Conservation (phyloP, 1,140 invertebrate species). For the Bombyx mandarina region DNA sequence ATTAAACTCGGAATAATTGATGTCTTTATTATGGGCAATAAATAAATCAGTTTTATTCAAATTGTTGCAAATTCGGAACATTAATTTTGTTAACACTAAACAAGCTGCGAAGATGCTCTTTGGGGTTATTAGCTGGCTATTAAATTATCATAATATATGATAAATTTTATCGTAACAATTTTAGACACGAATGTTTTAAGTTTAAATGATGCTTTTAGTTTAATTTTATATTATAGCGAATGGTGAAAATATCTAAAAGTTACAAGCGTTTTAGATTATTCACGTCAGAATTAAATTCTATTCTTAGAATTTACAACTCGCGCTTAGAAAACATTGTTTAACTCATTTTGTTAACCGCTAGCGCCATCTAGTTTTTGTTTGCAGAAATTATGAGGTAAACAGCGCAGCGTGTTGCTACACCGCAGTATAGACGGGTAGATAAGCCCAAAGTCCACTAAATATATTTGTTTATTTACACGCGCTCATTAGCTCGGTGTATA, state of each 20-base stretch:
- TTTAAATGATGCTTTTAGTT: background rate
- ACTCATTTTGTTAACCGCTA: no score
- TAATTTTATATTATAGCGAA: slow-evolving; percentile 4
- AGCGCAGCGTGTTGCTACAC: no score
- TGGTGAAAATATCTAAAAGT: background rate
- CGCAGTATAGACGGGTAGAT: no score
- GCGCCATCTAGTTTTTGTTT: no score
- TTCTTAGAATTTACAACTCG: no score
- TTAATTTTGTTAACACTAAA: slow-evolving; percentile 25
- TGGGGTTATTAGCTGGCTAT: slow-evolving; percentile 7
- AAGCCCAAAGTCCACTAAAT: no score
- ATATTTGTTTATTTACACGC: no score
- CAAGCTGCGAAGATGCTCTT: slow-evolving; percentile 8
- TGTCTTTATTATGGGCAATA: slow-evolving; percentile 38
- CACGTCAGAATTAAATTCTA: no score
- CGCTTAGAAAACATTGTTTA: no score
- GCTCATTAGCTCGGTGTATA: no score
- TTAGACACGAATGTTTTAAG: slow-evolving; percentile 4
- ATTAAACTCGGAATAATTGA: slow-evolving; percentile 37
- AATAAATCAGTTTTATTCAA: slow-evolving; percentile 43
- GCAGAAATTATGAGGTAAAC: no score
- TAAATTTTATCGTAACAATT: slow-evolving; percentile 2
- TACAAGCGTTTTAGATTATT: no score
- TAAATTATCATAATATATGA: slow-evolving; percentile 9
- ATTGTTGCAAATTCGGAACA: slow-evolving; percentile 36